phyloP scores from a whole-genome alignment of 2,113 vertebrate species.

The Apteryx mantelli region DNA sequence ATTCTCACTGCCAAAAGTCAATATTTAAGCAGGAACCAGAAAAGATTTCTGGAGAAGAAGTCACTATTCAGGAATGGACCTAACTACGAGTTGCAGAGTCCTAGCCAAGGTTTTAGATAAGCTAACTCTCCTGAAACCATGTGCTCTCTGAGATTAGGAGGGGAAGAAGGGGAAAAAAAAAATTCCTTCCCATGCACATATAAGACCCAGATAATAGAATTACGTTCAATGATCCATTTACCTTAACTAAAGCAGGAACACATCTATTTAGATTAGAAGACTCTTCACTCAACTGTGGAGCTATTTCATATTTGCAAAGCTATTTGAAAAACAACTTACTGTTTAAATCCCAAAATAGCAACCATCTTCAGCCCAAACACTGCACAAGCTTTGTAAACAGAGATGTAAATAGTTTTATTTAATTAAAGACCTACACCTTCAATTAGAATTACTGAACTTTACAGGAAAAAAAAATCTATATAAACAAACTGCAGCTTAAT shows the following conservation, averaged over 20 bases:
- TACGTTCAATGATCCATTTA: not conserved
- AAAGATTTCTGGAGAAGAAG: not conserved
- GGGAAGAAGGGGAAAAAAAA: not conserved
- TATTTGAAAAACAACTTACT: not conserved
- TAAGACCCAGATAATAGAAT: not conserved
- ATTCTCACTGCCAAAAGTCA: not conserved
- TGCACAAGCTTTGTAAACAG: not conserved
- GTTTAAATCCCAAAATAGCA: not conserved
- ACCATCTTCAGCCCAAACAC: not conserved
- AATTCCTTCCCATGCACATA: not conserved
- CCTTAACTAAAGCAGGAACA: not conserved
- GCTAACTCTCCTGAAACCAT: not conserved
- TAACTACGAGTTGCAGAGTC: not conserved
- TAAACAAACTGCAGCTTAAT: conserved; percentile 22
- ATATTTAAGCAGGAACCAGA: not conserved
- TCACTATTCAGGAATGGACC: not conserved
- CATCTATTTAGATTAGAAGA: not conserved
- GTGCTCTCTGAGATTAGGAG: not conserved
- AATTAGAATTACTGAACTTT: not conserved
- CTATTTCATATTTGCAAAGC: not conserved
- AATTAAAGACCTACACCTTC: not conserved
- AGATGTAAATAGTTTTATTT: not conserved
- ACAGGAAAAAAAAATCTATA: not conserved
- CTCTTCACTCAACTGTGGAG: not conserved
- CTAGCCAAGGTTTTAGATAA: not conserved